A percentile compares a stretch with the other conserved stretches of the same genome.
phyloP scores from a whole-genome alignment of 2,113 vertebrate genomes.

The Macroglossus sobrinus region DNA sequence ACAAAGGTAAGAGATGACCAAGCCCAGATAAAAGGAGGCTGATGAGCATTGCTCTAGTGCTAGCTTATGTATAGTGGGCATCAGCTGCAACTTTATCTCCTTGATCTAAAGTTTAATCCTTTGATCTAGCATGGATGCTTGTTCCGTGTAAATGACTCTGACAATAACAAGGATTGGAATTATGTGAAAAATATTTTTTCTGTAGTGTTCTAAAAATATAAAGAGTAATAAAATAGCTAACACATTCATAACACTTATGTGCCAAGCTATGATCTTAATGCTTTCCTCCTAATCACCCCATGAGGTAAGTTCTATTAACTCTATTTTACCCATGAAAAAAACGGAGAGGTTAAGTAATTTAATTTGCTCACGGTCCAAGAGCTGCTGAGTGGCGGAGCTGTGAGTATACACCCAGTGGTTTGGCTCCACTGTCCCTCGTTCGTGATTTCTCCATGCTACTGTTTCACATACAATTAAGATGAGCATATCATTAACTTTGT shows the following conservation, averaged over 20 bases:
- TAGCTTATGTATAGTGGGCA: background rate
- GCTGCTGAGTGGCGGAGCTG: background rate
- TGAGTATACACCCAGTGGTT: background rate
- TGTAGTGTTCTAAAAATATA: background rate
- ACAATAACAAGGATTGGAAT: background rate
- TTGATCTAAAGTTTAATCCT: background rate
- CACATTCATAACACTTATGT: background rate
- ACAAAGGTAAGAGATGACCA: background rate
- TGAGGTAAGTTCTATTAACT: background rate
- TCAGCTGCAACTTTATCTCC: background rate
- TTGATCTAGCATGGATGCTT: background rate
- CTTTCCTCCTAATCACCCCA: background rate
- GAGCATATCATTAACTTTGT: background rate
- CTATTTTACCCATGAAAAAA: background rate
- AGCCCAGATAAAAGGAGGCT: background rate
- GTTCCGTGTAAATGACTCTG: background rate
- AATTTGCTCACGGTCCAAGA: background rate
- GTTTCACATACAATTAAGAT: background rate
- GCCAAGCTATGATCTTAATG: background rate
- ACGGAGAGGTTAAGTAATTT: background rate
- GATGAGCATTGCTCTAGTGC: background rate
- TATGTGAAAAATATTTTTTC: background rate
- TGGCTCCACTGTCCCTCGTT: background rate
- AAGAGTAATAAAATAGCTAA: background rate
- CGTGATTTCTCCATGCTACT: background rate